These are phyloP conservation scores for Pristionchus fissidentatus DNA, from an alignment of 2,888 invertebrate species.

Conservation along the genomic window DNA sequence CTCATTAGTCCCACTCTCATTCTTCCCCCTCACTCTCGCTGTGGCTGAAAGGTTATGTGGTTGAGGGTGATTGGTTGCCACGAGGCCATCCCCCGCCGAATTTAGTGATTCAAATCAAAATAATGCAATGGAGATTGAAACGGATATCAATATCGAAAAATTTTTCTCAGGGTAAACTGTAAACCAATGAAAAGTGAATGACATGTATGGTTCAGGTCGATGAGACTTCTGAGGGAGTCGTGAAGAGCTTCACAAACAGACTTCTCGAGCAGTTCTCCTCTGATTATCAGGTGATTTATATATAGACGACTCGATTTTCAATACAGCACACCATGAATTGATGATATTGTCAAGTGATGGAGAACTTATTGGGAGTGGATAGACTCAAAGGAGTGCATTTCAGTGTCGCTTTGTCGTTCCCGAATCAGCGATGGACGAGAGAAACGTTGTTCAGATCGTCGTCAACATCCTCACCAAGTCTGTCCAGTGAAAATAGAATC, in stretches of 20 bases:
- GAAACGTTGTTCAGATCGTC: neutral
- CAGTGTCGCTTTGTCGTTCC: slow-evolving; percentile 3
- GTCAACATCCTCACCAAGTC: neutral
- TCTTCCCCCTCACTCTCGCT: neutral
- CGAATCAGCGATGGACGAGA: neutral
- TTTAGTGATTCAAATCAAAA: no score
- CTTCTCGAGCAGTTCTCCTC: slow-evolving; percentile 39
- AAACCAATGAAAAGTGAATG: neutral
- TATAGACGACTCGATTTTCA: no score
- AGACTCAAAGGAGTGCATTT: neutral
- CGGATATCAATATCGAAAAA: neutral
- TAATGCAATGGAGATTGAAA: no score
- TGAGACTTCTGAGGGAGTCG: neutral
- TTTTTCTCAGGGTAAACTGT: neutral
- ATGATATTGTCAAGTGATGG: neutral
- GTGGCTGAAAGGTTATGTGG: neutral
- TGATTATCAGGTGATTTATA: neutral
- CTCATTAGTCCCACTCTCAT: neutral
- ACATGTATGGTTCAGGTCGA: neutral
- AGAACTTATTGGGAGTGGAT: no score
- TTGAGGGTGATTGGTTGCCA: neutral
- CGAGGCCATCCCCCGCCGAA: no score
- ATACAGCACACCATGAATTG: neutral
- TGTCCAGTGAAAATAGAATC: neutral
- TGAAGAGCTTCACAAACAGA: slow-evolving; percentile 24